A percentile compares a stretch with the other conserved stretches of the same genome.
phyloP scores from a whole-genome alignment of 2,888 invertebrate species.

The Ophion costatus region DNA sequence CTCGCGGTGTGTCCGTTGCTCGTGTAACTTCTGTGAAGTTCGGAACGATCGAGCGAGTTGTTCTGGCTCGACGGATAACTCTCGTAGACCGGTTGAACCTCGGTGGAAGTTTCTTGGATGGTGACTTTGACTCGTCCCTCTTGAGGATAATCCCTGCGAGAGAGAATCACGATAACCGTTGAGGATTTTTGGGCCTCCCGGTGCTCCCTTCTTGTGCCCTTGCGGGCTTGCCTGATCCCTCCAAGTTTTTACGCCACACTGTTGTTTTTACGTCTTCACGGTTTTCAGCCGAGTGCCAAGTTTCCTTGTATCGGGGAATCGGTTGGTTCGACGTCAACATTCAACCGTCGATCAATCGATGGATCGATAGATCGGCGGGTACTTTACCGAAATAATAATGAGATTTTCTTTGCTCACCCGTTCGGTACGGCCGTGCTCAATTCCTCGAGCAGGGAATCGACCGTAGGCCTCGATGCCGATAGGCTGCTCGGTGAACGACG shows the following conservation, averaged over 20 bases:
- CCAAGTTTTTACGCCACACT: neutral
- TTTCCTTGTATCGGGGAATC: too few species aligned
- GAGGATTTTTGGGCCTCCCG: neutral
- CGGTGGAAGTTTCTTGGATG: slow-evolving; percentile 84
- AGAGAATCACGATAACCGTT: slow-evolving; percentile 21
- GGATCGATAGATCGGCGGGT: neutral
- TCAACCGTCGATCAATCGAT: too few species aligned
- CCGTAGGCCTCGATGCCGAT: slow-evolving; percentile 88
- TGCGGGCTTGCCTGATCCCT: neutral
- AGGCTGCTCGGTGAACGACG: slow-evolving; percentile 80
- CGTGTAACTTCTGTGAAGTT: slow-evolving; percentile 73
- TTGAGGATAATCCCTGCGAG: slow-evolving; percentile 78
- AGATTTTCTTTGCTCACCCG: slow-evolving; percentile 85
- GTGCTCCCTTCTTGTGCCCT: neutral
- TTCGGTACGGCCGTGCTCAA: slow-evolving; percentile 91
- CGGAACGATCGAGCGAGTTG: slow-evolving; percentile 74
- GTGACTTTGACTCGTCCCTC: slow-evolving; percentile 83
- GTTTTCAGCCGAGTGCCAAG: neutral
- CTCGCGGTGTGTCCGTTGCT: slow-evolving; percentile 86
- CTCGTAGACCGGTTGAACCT: slow-evolving; percentile 80
- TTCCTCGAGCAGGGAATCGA: slow-evolving; percentile 95
- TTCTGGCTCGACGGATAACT: slow-evolving; percentile 76
- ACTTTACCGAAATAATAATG: neutral
- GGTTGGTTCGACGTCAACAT: neutral
- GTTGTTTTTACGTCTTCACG: too few species aligned